Percentiles rank a stretch among this genome's conserved stretches.
Evolutionary conservation across 2,797 vertebrate genomes (phyloP).

Genomic region (Lagocephalus sceleratus): DNA sequence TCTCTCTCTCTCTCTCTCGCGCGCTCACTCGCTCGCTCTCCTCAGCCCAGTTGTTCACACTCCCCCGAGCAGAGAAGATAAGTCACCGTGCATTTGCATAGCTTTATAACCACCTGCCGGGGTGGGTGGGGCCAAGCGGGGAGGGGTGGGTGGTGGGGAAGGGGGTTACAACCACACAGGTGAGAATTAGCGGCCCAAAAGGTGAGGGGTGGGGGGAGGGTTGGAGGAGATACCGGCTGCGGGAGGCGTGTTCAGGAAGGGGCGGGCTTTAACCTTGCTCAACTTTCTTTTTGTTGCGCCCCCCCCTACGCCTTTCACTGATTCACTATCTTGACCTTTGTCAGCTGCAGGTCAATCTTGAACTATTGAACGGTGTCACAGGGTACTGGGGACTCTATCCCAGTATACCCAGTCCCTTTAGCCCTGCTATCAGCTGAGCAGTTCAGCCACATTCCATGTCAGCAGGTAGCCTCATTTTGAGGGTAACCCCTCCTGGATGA

Average conservation of each 20-base stretch:
- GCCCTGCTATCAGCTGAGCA: too few species aligned
- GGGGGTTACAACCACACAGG: neutral
- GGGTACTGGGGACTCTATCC: too few species aligned
- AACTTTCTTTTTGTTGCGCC: constrained; percentile 48
- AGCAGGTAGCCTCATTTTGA: too few species aligned
- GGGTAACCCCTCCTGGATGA: too few species aligned
- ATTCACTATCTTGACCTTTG: constrained; percentile 8
- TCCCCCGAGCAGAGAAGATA: constrained; percentile 63
- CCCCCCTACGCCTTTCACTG: constrained; percentile 12
- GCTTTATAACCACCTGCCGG: constrained; percentile 73
- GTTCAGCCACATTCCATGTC: too few species aligned
- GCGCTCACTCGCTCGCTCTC: constrained; percentile 11
- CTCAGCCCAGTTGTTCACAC: constrained; percentile 38
- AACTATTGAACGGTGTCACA: neutral
- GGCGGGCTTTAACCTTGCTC: constrained; percentile 29
- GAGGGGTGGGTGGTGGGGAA: constrained; percentile 34
- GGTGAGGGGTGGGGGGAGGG: neutral
- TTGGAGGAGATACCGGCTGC: neutral
- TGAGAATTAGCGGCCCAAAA: too few species aligned
- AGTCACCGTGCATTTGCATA: constrained; percentile 36
- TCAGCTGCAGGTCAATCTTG: neutral
- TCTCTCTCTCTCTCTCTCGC: constrained; percentile 35
- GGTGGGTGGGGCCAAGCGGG: constrained; percentile 49
- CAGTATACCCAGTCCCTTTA: too few species aligned
- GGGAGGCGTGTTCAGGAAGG: constrained; percentile 14